Conservation (phyloP, 2,113 vertebrate species). For the Chamaetylas fuelleborni region DNA sequence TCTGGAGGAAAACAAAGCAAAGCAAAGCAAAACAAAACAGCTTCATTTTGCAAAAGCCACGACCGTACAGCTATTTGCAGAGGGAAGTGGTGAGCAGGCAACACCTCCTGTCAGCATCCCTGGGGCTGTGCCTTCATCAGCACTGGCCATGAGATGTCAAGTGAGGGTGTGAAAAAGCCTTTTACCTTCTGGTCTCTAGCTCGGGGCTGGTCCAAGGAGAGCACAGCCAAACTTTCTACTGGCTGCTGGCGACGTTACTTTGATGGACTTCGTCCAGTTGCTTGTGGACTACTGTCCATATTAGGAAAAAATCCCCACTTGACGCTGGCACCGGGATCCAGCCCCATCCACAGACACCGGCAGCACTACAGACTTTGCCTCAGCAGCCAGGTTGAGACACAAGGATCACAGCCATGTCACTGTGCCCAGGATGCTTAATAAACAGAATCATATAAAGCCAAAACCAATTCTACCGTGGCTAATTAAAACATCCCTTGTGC, state of each 20-base stretch:
- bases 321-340: neutral
- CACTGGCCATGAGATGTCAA: rapidly evolving
- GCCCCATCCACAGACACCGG: neutral
- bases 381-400: neutral
- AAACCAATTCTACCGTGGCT: neutral
- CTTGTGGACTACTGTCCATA: slow-evolving; percentile 30
- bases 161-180: neutral
- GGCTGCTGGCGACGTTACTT: neutral
- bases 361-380: neutral
- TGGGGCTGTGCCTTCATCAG: neutral
- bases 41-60: neutral
- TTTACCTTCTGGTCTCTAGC: neutral
- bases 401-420: neutral
- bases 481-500: neutral
- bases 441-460: neutral
- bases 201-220: neutral
- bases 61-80: neutral
- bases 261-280: slow-evolving; percentile 18
- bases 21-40: neutral
- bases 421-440: neutral
- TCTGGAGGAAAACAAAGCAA: neutral
- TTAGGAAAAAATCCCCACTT: slow-evolving; percentile 47
- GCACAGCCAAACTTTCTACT: neutral
- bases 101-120: neutral
- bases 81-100: neutral